These are phyloP conservation scores for Aphidius ervi DNA, from an alignment of 1,140 invertebrate genomes.

Conservation along the genomic window DNA sequence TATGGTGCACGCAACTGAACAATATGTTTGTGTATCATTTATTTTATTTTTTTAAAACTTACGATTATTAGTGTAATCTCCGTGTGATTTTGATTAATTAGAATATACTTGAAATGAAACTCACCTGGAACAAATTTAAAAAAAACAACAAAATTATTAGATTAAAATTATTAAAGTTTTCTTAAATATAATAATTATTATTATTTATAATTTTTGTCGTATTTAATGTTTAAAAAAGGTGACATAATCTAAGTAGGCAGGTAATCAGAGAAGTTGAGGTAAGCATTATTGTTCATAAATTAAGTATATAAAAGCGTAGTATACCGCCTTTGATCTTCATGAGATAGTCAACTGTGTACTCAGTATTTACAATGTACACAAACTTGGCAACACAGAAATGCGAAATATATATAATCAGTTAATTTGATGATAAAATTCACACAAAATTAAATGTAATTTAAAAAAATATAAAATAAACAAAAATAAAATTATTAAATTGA, in stretches of 20 bases:
- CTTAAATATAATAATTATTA: too few species aligned
- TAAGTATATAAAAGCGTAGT: slow-evolving; percentile 45
- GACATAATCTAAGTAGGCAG: slow-evolving; percentile 37
- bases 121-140: slow-evolving; percentile 36
- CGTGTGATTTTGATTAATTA: too few species aligned
- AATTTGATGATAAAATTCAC: too few species aligned
- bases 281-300: slow-evolving; percentile 47
- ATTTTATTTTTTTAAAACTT: neutral
- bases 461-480: too few species aligned
- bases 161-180: too few species aligned
- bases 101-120: slow-evolving; percentile 15
- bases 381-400: too few species aligned
- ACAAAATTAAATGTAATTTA: too few species aligned
- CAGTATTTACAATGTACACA: slow-evolving; percentile 36
- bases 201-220: too few species aligned
- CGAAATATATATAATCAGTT: too few species aligned
- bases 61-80: neutral
- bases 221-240: slow-evolving; percentile 27
- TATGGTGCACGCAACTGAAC: neutral
- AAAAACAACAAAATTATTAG: slow-evolving; percentile 2
- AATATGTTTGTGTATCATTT: neutral
- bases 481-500: too few species aligned
- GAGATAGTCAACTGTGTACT: slow-evolving; percentile 34
- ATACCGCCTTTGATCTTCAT: slow-evolving; percentile 43
- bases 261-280: slow-evolving; percentile 19